Conservation (phyloP, 1,140 invertebrate genomes). For the Telenomus remus region DNA sequence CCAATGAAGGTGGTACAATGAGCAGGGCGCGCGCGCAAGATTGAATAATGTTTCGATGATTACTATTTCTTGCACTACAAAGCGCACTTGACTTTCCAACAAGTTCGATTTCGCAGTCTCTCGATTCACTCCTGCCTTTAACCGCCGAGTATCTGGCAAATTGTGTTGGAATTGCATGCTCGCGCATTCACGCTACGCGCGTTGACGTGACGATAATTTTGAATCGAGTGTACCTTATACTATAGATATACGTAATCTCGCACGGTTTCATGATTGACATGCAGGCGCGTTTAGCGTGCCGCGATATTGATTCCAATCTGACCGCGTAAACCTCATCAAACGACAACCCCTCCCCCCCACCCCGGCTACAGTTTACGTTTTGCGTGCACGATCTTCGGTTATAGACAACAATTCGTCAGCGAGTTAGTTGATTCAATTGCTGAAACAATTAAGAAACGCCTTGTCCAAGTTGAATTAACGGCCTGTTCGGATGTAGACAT, state of each 20-base stretch:
- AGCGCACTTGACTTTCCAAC: slow-evolving; percentile 9
- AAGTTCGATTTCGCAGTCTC: slow-evolving; percentile 22
- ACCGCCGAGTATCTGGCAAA: slow-evolving; percentile 33
- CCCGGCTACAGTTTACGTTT: too few species aligned
- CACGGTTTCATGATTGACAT: too few species aligned
- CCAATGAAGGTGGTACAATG: slow-evolving; percentile 31
- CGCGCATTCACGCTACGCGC: too few species aligned
- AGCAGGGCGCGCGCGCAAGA: slow-evolving; percentile 17
- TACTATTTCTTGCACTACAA: slow-evolving; percentile 36
- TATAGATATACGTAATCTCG: too few species aligned
- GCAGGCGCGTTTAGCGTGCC: too few species aligned
- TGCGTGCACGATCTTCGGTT: neutral
- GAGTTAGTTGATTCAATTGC: slow-evolving; percentile 13
- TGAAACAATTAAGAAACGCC: slow-evolving; percentile 11
- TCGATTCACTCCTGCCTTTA: slow-evolving; percentile 12
- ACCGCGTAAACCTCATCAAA: too few species aligned
- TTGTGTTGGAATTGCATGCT: slow-evolving; percentile 25
- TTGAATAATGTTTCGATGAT: slow-evolving; percentile 39
- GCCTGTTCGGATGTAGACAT: neutral
- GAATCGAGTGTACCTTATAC: too few species aligned
- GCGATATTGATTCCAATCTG: too few species aligned
- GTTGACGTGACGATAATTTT: too few species aligned
- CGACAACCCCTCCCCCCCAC: too few species aligned
- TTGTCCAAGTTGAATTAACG: neutral
- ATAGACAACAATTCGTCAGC: slow-evolving; percentile 14